Percentiles rank a stretch among this genome's conserved stretches.
Evolutionary conservation across 2,113 vertebrate genomes (phyloP).

Genomic region (Zingel zingel): DNA sequence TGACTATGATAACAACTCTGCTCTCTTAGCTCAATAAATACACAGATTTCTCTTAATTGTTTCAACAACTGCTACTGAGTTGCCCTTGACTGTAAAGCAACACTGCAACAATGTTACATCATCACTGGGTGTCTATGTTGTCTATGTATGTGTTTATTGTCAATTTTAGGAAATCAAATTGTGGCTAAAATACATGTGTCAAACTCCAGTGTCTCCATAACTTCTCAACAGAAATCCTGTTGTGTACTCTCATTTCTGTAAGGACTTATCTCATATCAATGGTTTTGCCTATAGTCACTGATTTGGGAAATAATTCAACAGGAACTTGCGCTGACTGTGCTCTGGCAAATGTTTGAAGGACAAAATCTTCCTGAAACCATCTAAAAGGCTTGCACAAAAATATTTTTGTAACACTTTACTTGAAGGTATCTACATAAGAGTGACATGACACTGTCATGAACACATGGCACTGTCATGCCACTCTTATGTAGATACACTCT

Average conservation of each 20-base stretch:
- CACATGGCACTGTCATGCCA: too few relatives aligned
- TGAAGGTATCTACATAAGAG: too few relatives aligned
- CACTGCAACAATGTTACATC: background rate
- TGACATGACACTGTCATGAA: too few relatives aligned
- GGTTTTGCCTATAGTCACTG: background rate
- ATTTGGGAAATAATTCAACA: background rate
- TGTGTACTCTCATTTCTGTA: background rate
- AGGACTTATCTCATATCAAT: background rate
- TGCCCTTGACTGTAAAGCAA: background rate
- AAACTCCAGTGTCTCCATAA: background rate
- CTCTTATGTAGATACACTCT: too few relatives aligned
- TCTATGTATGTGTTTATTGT: background rate
- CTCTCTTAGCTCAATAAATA: background rate
- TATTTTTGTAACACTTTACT: too few relatives aligned
- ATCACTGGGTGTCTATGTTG: background rate
- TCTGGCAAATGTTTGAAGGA: background rate
- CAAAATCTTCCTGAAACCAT: background rate
- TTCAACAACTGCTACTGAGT: background rate
- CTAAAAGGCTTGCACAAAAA: background rate
- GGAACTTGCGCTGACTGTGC: background rate
- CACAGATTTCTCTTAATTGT: constrained; percentile 1
- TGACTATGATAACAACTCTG: constrained; percentile 13
- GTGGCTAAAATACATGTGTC: background rate
- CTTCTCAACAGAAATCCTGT: background rate
- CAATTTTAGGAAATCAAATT: background rate